Conservation (phyloP, 1,140 invertebrate species). For the Drosophila bipectinata region DNA sequence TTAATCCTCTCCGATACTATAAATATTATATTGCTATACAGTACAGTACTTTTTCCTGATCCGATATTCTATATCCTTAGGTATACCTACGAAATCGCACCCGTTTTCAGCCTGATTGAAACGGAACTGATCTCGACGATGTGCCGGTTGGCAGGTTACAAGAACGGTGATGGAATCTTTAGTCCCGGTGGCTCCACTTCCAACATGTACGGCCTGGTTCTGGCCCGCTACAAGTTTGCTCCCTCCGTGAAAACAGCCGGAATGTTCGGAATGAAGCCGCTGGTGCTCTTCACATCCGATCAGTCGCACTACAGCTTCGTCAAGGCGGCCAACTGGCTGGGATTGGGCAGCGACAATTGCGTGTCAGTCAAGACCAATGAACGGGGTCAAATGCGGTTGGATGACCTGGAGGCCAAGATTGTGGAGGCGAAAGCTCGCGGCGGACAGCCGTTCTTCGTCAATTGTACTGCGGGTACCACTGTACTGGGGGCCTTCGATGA, state of each 20-base stretch:
- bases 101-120: slow-evolving; percentile 90
- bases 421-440: slow-evolving; percentile 83
- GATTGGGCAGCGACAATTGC: slow-evolving; percentile 91
- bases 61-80: slow-evolving; percentile 74
- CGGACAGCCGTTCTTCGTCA: slow-evolving; percentile 88
- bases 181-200: slow-evolving; percentile 94
- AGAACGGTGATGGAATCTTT: slow-evolving; percentile 89
- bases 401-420: slow-evolving; percentile 86
- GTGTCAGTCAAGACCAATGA: slow-evolving; percentile 88
- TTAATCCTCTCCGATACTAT: neutral
- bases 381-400: slow-evolving; percentile 87
- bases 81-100: slow-evolving; percentile 92
- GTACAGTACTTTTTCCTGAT: too few species aligned
- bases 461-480: slow-evolving; percentile 90
- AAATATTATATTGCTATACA: neutral
- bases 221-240: slow-evolving; percentile 90
- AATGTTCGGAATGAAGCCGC: slow-evolving; percentile 85
- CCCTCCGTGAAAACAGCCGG: slow-evolving; percentile 91
- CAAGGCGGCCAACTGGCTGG: slow-evolving; percentile 92
- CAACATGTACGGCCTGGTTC: slow-evolving; percentile 92
- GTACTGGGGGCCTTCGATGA: slow-evolving; percentile 94
- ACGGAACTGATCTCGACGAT: slow-evolving; percentile 87
- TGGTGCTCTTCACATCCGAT: slow-evolving; percentile 90
- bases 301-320: slow-evolving; percentile 95
- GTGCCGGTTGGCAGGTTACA: slow-evolving; percentile 88